Conservation (phyloP, 2,888 invertebrate species). For the Heterodera filipjevi region DNA sequence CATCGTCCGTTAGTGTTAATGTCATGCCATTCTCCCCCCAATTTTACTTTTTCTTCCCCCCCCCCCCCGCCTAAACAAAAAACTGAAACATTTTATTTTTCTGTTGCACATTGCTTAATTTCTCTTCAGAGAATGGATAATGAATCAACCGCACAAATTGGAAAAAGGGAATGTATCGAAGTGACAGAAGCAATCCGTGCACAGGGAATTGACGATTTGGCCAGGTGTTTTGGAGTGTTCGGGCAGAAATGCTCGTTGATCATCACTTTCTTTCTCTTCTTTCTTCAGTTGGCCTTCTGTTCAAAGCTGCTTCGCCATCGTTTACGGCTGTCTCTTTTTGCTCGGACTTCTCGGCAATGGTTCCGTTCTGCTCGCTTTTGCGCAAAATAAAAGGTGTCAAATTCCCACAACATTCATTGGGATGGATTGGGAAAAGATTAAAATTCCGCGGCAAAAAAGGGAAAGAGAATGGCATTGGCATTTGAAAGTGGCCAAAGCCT, state of each 20-base stretch:
- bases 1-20: no score
- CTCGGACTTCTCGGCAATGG: slow-evolving; percentile 62
- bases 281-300: slow-evolving; percentile 53
- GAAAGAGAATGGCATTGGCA: no score
- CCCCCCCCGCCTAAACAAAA: no score
- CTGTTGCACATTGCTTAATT: background rate
- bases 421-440: no score
- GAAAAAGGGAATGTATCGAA: slow-evolving; percentile 42
- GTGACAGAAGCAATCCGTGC: slow-evolving; percentile 53
- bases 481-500: no score
- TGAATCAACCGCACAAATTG: background rate
- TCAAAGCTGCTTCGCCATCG: slow-evolving; percentile 53
- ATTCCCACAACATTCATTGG: no score
- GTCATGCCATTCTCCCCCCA: no score
- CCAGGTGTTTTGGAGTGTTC: slow-evolving; percentile 45
- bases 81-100: background rate
- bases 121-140: background rate
- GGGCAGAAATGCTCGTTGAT: background rate
- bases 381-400: slow-evolving; percentile 49
- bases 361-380: slow-evolving; percentile 60
- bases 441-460: no score
- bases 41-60: background rate
- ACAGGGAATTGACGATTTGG: slow-evolving; percentile 63
- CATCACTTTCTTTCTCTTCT: background rate
- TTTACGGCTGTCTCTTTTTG: slow-evolving; percentile 58